Evolutionary conservation across 2,797 vertebrate genomes (phyloP).

Genomic region (Tenualosa ilisha): DNA sequence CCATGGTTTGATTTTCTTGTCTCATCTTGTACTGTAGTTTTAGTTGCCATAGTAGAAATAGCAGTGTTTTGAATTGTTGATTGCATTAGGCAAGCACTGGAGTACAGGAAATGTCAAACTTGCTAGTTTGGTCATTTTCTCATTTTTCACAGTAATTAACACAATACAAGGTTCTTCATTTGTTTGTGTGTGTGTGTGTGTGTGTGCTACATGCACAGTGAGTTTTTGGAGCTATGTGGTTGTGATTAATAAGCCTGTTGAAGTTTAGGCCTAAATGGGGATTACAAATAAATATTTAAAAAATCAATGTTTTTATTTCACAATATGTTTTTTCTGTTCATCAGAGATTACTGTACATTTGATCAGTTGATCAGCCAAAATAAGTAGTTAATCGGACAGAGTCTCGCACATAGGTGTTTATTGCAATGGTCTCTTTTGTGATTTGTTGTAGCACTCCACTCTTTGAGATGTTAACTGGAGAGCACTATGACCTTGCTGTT

Average conservation of each 20-base stretch:
- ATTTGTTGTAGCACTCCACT: not conserved
- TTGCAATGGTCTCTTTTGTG: not conserved
- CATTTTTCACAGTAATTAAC: not conserved
- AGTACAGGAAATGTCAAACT: no score
- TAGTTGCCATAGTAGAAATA: not conserved
- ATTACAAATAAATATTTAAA: not conserved
- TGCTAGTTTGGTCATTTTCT: not conserved
- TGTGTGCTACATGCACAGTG: not conserved
- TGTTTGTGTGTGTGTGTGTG: not conserved
- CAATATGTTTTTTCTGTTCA: not conserved
- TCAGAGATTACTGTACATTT: not conserved
- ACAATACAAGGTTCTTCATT: not conserved
- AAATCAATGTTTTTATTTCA: not conserved
- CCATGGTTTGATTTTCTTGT: not conserved
- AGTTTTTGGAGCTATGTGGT: not conserved
- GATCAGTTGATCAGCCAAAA: not conserved
- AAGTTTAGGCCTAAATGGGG: not conserved
- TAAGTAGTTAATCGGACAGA: not conserved
- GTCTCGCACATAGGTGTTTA: not conserved
- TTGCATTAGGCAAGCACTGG: not conserved
- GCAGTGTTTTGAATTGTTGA: not conserved
- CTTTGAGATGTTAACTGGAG: conserved; percentile 8
- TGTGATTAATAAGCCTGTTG: not conserved
- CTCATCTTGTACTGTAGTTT: not conserved
- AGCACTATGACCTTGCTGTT: conserved; percentile 24